Evolutionary conservation across 2,888 invertebrate species (phyloP), one percentile per base, ranked within the genome.

Genomic region (Rhodophaea formosa): DNA sequence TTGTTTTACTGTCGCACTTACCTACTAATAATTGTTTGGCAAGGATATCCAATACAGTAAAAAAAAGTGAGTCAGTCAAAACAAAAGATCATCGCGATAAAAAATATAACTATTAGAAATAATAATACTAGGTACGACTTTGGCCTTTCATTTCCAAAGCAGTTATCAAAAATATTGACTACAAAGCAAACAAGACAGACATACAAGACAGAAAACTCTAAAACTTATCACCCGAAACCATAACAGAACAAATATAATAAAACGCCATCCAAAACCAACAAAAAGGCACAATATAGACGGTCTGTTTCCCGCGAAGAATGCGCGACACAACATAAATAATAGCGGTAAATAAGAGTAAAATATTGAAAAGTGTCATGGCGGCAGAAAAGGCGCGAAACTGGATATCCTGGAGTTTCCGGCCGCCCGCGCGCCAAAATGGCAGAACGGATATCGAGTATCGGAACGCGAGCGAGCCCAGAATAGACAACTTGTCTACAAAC

Each of bases 291-390:
- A 80, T 77, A 81, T 78, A 80, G 77, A 74, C 78, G 74, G 72
- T 72, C 69, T 70, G 80, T 78, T 82, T 82, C 78, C 77, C 68
- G 61, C 76, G 67, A 88, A 87, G 87, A 88, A 89, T 84, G 75
- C 77, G 67, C 67, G 75, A 49, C 49, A 32, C 49, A 32, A 81
- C 86, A 91, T 88, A 90, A 89, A 90, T 90, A 90, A 91, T 85
- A 72, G 81, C 88, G 79, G 86, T 91, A 90, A 91, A 91, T 91
- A 91, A 90, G 84, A 85, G 86, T 88, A 86, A 90, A 89, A 90
- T 91, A 91, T 91, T 86, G 91, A 83, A 88, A 89, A 91, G 75
- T 88, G 91, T 90, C 91, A 87, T 80, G 82, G 85, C 82, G 83
- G 80, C 73, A 86, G 85, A 87, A 39, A 86, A 86, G 81, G 84